Evolutionary conservation across 2,888 invertebrate genomes (phyloP), one percentile per base, ranked within the genome.

Genomic region (Torymus texanus): DNA sequence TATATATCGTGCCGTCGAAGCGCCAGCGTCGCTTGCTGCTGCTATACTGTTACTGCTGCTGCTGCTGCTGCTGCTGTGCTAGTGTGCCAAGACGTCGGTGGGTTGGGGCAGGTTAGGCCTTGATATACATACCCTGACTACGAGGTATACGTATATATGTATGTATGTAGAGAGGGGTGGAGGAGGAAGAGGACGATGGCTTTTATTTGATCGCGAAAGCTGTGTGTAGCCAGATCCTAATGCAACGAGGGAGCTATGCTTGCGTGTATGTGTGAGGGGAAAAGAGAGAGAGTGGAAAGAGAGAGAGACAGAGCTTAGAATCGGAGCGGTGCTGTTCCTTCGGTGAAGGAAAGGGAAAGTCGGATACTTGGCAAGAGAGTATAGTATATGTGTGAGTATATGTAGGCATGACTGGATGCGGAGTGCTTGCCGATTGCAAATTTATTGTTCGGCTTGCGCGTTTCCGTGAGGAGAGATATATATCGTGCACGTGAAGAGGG

Each of bases 81-180:
- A 63, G 61, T 72, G 71, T 72, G 71, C 71, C 71, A 72, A 21
- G 21, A 53, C 29, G 61, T 2, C 16, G 58, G 86, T 83, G 84
- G 86, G 86, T 88, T 88, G 88, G 85, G 88, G 86, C 86, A 88
- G 88, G 88, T 88, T 88, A 88, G 88, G 88, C 14, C 29, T 29
- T 29, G 29, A 29, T 29, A 29, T 29, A 29, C 29, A 29, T 2
- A 29, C 29, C 29, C 21, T 21, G 21, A 2, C 21, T 21, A n/a
- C n/a, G 21, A 21, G 21, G 21, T 29, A 29, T 5, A 3, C 29
- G 29, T 5, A 29, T 5, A 3, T 3, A 3, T 5, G 29, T 1
- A 3, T 29, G 0, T 29, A 5, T 29, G 29, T 29, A 58, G 1
- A 41, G 16, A 12, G 10, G 13, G n/a, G 1, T n/a, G 11, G 11